These are phyloP conservation scores for Argopecten irradians DNA, from an alignment of 1,140 invertebrate species.

Conservation along the genomic window DNA sequence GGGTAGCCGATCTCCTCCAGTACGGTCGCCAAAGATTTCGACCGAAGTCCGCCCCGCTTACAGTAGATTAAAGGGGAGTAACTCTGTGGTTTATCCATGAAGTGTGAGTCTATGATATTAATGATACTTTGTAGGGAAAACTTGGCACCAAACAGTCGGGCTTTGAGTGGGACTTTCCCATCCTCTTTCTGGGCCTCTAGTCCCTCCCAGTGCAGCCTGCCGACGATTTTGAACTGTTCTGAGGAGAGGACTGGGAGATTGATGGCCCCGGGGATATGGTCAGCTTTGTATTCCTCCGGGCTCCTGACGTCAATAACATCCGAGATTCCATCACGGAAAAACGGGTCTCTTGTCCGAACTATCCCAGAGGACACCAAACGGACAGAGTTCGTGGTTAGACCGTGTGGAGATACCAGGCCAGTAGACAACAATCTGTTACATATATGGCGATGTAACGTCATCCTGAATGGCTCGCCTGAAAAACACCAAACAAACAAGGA, in stretches of 20 bases:
- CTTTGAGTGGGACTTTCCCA: slow-evolving; percentile 35
- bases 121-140: slow-evolving; percentile 50
- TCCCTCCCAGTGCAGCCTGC: slow-evolving; percentile 44
- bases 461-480: neutral
- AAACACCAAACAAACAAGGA: neutral
- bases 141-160: slow-evolving; percentile 48
- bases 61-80: slow-evolving; percentile 58
- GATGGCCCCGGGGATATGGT: slow-evolving; percentile 59
- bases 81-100: slow-evolving; percentile 48
- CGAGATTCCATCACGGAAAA: neutral
- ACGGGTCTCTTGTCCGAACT: neutral
- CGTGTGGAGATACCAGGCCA: neutral
- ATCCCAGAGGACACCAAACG: neutral
- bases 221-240: slow-evolving; percentile 46
- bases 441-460: neutral
- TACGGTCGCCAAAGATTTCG: slow-evolving; percentile 52
- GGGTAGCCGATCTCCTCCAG: slow-evolving; percentile 56
- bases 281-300: slow-evolving; percentile 50
- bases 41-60: slow-evolving; percentile 58
- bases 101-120: slow-evolving; percentile 44
- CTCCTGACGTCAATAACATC: slow-evolving; percentile 57
- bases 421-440: neutral
- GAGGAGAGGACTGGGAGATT: slow-evolving; percentile 55
- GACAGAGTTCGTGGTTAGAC: neutral
- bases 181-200: neutral